These are phyloP conservation scores for Leptodactylus fallax DNA, from an alignment of 2,797 vertebrate genomes.

Conservation along the genomic window DNA sequence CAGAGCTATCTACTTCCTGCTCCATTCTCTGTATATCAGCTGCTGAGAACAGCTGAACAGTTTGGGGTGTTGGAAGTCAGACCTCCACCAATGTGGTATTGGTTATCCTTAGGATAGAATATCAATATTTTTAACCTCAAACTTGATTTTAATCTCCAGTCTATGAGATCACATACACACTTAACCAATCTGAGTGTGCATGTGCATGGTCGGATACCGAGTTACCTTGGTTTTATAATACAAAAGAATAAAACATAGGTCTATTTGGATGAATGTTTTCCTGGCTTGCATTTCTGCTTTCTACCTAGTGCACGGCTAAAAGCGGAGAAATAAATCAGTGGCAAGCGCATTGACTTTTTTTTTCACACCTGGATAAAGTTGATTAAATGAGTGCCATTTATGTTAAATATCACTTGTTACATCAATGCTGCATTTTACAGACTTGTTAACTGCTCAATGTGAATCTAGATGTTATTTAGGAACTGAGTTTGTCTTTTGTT, in stretches of 20 bases:
- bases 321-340: background rate
- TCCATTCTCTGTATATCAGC: no score
- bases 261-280: background rate
- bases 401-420: conserved; percentile 41
- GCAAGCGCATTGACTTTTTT: conserved; percentile 3
- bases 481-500: conserved; percentile 33
- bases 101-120: no score
- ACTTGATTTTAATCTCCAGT: no score
- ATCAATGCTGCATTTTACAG: conserved; percentile 31
- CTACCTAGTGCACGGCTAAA: background rate
- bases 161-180: no score
- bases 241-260: background rate
- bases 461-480: conserved; percentile 36
- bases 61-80: no score
- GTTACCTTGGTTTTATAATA: background rate
- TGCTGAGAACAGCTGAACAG: no score
- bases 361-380: conserved; percentile 39
- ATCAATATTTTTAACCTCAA: no score
- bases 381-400: conserved; percentile 40
- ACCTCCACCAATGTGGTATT: no score
- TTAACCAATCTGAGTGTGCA: no score
- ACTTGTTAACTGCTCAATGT: conserved; percentile 34
- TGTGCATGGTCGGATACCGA: no score
- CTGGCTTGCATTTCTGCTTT: background rate
- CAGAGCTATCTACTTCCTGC: no score